A percentile compares a stretch with the other conserved stretches of the same genome.
Conservation (phyloP, 2,797 vertebrate species). For the Propithecus deckenii region DNA sequence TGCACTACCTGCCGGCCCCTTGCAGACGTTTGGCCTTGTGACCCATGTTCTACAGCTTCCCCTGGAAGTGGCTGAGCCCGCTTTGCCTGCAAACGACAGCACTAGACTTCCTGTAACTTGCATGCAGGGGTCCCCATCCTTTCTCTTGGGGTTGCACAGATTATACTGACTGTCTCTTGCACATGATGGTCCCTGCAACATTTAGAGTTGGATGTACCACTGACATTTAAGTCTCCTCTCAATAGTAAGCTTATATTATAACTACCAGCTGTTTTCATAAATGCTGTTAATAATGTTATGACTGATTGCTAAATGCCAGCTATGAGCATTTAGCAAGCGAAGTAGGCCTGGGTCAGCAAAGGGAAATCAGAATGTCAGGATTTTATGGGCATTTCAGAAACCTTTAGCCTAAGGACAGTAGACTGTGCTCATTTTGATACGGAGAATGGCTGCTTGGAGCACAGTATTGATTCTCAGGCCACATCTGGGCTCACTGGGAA, state of each 20-base stretch:
- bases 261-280: not conserved
- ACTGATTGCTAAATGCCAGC: not conserved
- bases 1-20: not conserved
- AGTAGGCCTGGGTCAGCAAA: not conserved
- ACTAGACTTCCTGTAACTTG: not conserved
- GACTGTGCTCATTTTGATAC: not conserved
- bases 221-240: not conserved
- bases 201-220: not conserved
- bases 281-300: not conserved
- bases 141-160: not conserved
- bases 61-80: not conserved
- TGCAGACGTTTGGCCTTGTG: not conserved
- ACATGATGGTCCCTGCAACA: not conserved
- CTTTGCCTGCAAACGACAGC: not conserved
- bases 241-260: not conserved
- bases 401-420: not conserved
- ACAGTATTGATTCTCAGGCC: not conserved
- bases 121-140: not conserved
- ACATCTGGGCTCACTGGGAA: not conserved
- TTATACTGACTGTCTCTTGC: not conserved
- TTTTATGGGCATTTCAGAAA: not conserved
- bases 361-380: not conserved
- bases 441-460: not conserved
- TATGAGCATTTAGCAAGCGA: not conserved
- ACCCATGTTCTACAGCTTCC: not conserved